These are phyloP conservation scores for Phaedon cochleariae DNA, from an alignment of 2,888 invertebrate species.

Conservation along the genomic window DNA sequence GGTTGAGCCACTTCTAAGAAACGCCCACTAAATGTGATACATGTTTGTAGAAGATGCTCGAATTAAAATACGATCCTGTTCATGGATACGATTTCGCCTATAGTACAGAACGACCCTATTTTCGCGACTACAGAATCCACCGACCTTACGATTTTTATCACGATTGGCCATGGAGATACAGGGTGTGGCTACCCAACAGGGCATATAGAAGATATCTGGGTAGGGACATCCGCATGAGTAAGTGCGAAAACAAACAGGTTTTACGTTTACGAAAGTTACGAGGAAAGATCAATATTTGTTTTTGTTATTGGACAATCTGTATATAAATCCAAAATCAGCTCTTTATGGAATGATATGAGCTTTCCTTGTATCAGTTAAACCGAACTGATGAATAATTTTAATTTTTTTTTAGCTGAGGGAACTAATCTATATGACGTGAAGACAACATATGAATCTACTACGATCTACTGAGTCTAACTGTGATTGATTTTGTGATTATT, in stretches of 20 bases:
- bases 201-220: constrained; percentile 45
- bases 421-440: constrained; percentile 21
- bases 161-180: constrained; percentile 47
- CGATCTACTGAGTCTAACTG: neutral
- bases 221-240: constrained; percentile 47
- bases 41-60: constrained; percentile 46
- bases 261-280: neutral
- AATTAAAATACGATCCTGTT: constrained; percentile 49
- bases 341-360: neutral
- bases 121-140: constrained; percentile 46
- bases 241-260: constrained; percentile 4
- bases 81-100: constrained; percentile 45
- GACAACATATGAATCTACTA: constrained; percentile 2
- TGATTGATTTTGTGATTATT: neutral
- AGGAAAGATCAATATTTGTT: neutral
- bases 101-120: constrained; percentile 35
- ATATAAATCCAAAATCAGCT: too few relatives aligned
- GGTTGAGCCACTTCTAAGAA: too few relatives aligned
- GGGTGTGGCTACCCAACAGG: constrained; percentile 44
- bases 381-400: constrained; percentile 5
- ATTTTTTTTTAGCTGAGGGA: constrained; percentile 29
- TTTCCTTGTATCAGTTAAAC: neutral
- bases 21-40: neutral
- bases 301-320: too few relatives aligned
- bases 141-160: constrained; percentile 47